Percentiles rank a stretch among this genome's conserved stretches.
Evolutionary conservation across 92 coral and sea anemone genomes (phyloP).

Genomic region (Palythoa grandiflora): DNA sequence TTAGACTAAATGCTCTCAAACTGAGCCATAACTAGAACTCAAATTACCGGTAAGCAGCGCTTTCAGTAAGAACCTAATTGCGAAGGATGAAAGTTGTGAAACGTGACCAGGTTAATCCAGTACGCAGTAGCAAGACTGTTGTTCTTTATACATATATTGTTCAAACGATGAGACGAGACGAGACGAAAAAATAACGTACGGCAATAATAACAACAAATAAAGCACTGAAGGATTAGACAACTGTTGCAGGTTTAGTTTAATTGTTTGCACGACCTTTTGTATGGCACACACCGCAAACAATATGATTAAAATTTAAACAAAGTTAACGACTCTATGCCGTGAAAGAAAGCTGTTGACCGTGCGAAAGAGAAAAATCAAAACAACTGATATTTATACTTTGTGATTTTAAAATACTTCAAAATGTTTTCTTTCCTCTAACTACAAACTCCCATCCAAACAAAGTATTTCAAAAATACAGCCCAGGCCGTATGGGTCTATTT

Average conservation of each 20-base stretch:
- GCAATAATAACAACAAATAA: neutral
- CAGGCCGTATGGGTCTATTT: neutral
- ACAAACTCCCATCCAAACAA: neutral
- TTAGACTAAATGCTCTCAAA: no score
- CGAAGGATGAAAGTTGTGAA: no score
- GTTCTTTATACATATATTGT: no score
- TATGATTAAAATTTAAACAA: neutral
- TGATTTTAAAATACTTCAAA: no score
- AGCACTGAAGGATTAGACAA: neutral
- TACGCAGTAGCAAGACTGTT: no score
- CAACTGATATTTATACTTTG: no score
- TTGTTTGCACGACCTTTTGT: conserved; percentile 39
- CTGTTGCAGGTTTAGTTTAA: neutral
- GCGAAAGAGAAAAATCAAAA: no score
- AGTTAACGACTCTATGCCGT: neutral
- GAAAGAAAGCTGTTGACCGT: no score
- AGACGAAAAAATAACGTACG: neutral
- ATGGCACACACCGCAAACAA: conserved; percentile 10
- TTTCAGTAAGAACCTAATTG: no score
- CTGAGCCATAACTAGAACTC: no score
- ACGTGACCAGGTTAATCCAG: no score
- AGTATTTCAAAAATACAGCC: neutral
- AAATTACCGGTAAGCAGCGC: no score
- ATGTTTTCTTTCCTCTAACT: neutral
- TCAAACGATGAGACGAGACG: neutral